These are phyloP conservation scores for Macrotus californicus DNA, from an alignment of 2,113 vertebrate genomes.

Conservation along the genomic window DNA sequence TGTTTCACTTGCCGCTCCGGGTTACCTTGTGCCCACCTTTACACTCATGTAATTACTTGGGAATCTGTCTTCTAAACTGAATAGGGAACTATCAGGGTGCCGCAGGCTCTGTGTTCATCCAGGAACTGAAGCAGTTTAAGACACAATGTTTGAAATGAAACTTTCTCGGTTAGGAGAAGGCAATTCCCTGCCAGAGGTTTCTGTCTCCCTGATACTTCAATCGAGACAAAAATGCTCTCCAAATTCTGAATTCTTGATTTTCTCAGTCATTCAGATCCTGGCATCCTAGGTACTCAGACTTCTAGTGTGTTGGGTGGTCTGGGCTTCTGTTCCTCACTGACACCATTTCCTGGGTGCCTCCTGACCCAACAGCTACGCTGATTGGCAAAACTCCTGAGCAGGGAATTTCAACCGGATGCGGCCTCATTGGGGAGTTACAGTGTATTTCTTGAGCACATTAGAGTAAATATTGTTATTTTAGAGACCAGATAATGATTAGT, in stretches of 20 bases:
- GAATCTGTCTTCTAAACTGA: conserved; percentile 22
- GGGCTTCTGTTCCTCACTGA: neutral
- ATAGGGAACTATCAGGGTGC: neutral
- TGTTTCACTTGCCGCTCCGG: neutral
- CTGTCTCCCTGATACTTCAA: neutral
- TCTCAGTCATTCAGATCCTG: neutral
- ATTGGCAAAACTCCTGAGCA: neutral
- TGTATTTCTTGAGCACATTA: neutral
- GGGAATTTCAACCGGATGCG: neutral
- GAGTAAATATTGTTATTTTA: neutral
- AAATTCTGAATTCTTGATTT: neutral
- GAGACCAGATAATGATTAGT: neutral
- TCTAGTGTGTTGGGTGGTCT: neutral
- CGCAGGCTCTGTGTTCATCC: neutral
- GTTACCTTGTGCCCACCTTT: conserved; percentile 21
- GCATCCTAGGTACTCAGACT: neutral
- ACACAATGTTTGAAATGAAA: neutral
- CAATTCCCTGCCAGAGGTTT: neutral
- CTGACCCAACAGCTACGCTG: neutral
- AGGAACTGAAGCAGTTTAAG: conserved; percentile 54
- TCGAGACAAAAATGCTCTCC: neutral
- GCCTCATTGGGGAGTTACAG: neutral
- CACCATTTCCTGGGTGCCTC: neutral
- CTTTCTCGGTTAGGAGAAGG: neutral
- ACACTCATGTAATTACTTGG: conserved; percentile 41